Base-by-base conservation (phyloP, 2,797 vertebrate species). In the Atherinosoma microstoma region DNA sequence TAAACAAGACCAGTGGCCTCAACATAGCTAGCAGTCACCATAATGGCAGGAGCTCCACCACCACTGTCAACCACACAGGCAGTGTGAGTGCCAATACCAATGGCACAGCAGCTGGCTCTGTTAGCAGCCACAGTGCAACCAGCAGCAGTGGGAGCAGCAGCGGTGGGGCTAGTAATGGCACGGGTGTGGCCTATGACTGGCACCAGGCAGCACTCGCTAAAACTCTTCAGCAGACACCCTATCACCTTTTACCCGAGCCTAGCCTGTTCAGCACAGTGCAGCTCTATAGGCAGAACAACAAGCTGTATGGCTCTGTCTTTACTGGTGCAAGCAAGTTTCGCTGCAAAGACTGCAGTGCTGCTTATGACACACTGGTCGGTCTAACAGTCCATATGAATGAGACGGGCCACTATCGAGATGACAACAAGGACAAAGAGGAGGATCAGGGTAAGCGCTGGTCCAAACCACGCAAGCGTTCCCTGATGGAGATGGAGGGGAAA, bases 381-480 rank as follows among this genome's bases (percentile, higher is more conserved):
- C 94, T 99, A 75, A 99, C 98, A 0, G 98, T 99, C 82, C 98
- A 99, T 92, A 99, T 99, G 98, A 99, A 99, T 10, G 98, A 99
- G 94, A 98, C 97, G 0, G 98, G 98, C 77, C 98, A 99, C 93
- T 99, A 99, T 91, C 96, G 98, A 1, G 98, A 99, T 8, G 97
- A 99, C 94, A 99, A 99, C 92, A 95, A 97, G 90, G 98, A 99
- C 90, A 97, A 97, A 85, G 97, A 99, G 75, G 94, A 97, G 1
- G 97, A 99, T 87, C 96, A 96, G 84, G 95, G 97, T 59, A 98
- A 96, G 84, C 94, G 96, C 60, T 99, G 97, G 98, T 99, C 98
- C 80, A 99, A 99, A 87, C 98, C 98, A 56, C 93, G 98, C 82
- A 99, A 99, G 86, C 95, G 97, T 73, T 99, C 98, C 0, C 96